phyloP scores from a whole-genome alignment of 2,888 invertebrate species.

The Zelleria hepariella region DNA sequence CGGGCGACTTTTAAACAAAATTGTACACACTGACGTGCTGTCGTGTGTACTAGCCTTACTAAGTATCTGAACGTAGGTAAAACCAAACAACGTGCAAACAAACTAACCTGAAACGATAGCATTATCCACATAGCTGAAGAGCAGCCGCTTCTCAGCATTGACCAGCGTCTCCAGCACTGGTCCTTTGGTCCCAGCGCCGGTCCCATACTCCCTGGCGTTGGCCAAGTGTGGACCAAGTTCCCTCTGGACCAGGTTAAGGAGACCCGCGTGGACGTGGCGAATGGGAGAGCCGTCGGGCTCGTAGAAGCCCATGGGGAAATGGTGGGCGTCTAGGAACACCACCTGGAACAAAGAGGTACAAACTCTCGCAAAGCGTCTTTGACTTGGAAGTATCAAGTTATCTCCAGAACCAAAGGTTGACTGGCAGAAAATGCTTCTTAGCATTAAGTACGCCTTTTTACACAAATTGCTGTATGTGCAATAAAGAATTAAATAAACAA shows the following conservation, averaged over 20 bases:
- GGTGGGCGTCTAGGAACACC: conserved; percentile 85
- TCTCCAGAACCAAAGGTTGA: no score
- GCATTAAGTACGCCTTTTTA: no score
- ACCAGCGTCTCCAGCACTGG: conserved; percentile 63
- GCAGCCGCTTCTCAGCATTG: conserved; percentile 54
- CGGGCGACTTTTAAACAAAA: no score
- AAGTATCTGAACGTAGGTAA: background rate
- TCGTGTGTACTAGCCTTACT: no score
- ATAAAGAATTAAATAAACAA: no score
- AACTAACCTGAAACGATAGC: conserved; percentile 45
- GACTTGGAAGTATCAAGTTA: no score
- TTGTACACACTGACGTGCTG: no score
- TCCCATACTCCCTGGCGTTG: conserved; percentile 46
- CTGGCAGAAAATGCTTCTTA: no score
- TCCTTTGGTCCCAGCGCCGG: conserved; percentile 45
- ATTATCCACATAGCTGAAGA: conserved; percentile 72
- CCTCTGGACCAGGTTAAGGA: conserved; percentile 66
- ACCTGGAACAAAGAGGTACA: conserved; percentile 41
- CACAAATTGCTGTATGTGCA: no score
- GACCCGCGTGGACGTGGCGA: conserved; percentile 61
- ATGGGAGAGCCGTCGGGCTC: conserved; percentile 53
- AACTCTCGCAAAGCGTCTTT: background rate
- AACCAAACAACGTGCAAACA: background rate
- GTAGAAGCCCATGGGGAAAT: conserved; percentile 80
- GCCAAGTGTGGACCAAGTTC: conserved; percentile 72